Base-by-base conservation (phyloP, 1,140 invertebrate species). In the Cyphomyrmex costatus region DNA sequence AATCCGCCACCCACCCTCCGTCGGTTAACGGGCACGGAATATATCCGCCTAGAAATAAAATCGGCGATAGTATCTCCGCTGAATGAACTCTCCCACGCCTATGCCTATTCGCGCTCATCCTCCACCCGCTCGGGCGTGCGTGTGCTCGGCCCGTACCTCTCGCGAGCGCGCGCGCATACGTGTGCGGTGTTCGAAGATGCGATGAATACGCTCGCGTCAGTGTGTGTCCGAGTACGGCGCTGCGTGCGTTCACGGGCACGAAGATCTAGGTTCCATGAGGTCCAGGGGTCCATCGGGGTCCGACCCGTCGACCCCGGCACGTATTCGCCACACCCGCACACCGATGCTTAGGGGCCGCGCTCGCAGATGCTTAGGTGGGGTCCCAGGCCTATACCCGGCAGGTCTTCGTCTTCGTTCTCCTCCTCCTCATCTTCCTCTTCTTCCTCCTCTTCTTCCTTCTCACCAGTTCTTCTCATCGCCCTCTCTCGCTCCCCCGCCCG, bases 81-180 rank as follows among this genome's bases (percentile, higher is more conserved):
- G 92, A 95, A 95, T 94, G 94, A 94, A 95, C 94, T 95, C 94
- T 95, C 94, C 94, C 94, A 95, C 94, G 94, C 94, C 94, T 95
- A 94, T 95, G 91, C 85, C 85, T 88, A 91, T 89, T 89, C 86
- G 89, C 89, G 86, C 77, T 88, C 88, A 60, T 90, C 88, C 85
- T 79, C 58, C 60, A 71, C 49, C 82, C 82, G 73, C 86, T 78
- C 86, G 49, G 85, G 88, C 73, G 83, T 82, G 86, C 85, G 85
- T 74, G 80, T 89, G 71, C 80, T 85, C 70, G 74, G 86, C 85
- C 21, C 33, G 56, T 51, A 79, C 46, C 27, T 68, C 61, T 66
- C 61, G n/a, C 70, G 36, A 21, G 30, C 65, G 21, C 27, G 53
- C 24, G 4, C 68, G 53, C 16, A 27, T 7, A 16, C 33, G 14